These are phyloP conservation scores for Embidobia sp. DNA, from an alignment of 2,888 invertebrate species.

Conservation along the genomic window DNA sequence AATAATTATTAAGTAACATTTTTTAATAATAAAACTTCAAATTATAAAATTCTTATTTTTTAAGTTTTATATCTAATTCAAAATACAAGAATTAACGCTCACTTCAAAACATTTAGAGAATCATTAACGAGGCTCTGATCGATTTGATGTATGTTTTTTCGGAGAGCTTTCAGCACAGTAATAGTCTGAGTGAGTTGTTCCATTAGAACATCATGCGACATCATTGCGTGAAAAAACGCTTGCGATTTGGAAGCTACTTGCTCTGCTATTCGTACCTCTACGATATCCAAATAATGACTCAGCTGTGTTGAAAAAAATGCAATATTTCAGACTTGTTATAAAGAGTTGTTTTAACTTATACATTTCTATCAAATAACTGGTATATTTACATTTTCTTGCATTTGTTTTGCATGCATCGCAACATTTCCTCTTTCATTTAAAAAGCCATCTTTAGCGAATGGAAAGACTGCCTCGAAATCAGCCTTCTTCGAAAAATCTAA, in stretches of 20 bases:
- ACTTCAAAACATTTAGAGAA: conserved; percentile 88
- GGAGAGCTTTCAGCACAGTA: conserved; percentile 87
- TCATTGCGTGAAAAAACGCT: conserved; percentile 99
- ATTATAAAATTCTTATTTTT: no score
- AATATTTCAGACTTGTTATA: no score
- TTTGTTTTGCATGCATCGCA: conserved; percentile 82
- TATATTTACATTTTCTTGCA: conserved; percentile 90
- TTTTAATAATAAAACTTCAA: no score
- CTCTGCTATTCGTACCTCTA: conserved; percentile 95
- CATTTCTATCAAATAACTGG: no score
- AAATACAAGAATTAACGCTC: conserved; percentile 14
- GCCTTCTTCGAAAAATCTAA: conserved; percentile 90
- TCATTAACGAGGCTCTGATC: conserved; percentile 90
- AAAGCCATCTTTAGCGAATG: conserved; percentile 83
- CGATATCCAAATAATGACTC: conserved; percentile 96
- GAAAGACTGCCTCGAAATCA: conserved; percentile 93
- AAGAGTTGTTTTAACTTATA: no score
- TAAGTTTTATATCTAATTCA: no score
- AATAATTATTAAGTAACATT: no score
- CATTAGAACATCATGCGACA: conserved; percentile 98
- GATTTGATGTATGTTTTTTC: conserved; percentile 89
- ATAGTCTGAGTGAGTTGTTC: conserved; percentile 94
- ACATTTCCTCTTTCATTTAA: conserved; percentile 82
- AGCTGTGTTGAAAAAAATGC: conserved; percentile 83
- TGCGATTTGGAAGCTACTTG: conserved; percentile 97